These are phyloP conservation scores for Distichodus sexfasciatus DNA, from an alignment of 2,797 vertebrate genomes.

Conservation along the genomic window DNA sequence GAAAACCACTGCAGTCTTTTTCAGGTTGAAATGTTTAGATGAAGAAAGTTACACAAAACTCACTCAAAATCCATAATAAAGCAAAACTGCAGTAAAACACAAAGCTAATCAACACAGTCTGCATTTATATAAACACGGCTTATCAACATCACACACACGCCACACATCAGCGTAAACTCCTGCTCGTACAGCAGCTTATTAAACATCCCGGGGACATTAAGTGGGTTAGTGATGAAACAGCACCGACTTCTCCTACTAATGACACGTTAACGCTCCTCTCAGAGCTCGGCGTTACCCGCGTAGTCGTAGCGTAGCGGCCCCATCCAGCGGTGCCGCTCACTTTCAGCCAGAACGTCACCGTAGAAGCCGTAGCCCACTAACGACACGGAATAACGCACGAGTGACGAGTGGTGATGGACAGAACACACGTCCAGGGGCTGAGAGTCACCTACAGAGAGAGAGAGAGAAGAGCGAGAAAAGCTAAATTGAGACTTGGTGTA, in stretches of 20 bases:
- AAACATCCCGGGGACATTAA: too few relatives aligned
- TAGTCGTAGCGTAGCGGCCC: conserved; percentile 81
- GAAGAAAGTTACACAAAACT: background rate
- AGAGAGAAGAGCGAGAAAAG: background rate
- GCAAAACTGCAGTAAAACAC: too few relatives aligned
- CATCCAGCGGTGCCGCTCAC: conserved; percentile 82
- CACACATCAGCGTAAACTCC: too few relatives aligned
- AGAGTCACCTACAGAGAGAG: conserved; percentile 73
- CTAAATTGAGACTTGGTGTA: background rate
- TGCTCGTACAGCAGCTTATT: too few relatives aligned
- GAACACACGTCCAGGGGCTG: conserved; percentile 84
- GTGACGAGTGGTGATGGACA: conserved; percentile 69
- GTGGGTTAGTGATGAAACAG: too few relatives aligned
- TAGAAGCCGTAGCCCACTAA: conserved; percentile 85
- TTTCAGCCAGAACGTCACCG: conserved; percentile 78
- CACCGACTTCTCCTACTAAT: too few relatives aligned
- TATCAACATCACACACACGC: too few relatives aligned
- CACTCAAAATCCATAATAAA: too few relatives aligned
- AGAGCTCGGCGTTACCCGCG: conserved; percentile 77
- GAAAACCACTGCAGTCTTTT: too few relatives aligned
- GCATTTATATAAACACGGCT: too few relatives aligned
- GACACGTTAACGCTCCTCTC: too few relatives aligned
- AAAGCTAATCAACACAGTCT: too few relatives aligned
- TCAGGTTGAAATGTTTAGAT: background rate
- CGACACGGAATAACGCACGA: conserved; percentile 78